Conservation (phyloP, 2,888 invertebrate species). For the Macrostomum cliftonense region DNA sequence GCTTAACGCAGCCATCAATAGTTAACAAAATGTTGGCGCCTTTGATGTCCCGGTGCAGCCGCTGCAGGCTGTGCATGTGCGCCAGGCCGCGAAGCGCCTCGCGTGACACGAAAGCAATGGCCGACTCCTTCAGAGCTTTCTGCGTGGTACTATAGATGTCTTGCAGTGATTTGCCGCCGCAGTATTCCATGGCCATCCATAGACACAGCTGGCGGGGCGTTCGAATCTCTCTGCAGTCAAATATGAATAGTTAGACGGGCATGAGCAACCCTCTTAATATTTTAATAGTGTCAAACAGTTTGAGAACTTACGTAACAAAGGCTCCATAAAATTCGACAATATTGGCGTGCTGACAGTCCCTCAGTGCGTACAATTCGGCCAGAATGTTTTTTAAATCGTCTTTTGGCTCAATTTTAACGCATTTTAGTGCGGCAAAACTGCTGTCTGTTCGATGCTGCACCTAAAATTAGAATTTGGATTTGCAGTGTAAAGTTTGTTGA, state of each 20-base stretch:
- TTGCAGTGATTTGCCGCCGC: constrained; percentile 91
- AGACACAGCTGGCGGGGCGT: constrained; percentile 35
- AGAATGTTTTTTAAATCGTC: constrained; percentile 21
- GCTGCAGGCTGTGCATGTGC: constrained; percentile 84
- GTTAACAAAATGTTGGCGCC: constrained; percentile 94
- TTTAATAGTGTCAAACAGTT: too few species aligned
- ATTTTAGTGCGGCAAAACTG: constrained; percentile 92
- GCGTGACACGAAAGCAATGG: constrained; percentile 91
- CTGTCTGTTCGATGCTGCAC: constrained; percentile 76
- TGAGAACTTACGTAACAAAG: constrained; percentile 50
- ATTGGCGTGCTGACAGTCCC: constrained; percentile 84
- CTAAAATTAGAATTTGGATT: too few species aligned
- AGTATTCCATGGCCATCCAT: constrained; percentile 99
- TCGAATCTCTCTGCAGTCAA: too few species aligned
- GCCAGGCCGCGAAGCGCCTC: constrained; percentile 84
- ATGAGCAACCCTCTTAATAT: too few species aligned
- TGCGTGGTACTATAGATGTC: constrained; percentile 61
- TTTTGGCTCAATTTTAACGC: constrained; percentile 91
- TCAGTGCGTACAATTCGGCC: constrained; percentile 93
- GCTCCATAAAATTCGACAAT: constrained; percentile 95
- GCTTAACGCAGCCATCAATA: constrained; percentile 82
- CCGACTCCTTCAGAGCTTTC: constrained; percentile 68
- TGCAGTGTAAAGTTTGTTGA: too few species aligned
- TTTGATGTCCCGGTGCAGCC: constrained; percentile 72
- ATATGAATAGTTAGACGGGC: too few species aligned